These are phyloP conservation scores for Andrena bucephala DNA, from an alignment of 2,888 invertebrate species.

Conservation along the genomic window DNA sequence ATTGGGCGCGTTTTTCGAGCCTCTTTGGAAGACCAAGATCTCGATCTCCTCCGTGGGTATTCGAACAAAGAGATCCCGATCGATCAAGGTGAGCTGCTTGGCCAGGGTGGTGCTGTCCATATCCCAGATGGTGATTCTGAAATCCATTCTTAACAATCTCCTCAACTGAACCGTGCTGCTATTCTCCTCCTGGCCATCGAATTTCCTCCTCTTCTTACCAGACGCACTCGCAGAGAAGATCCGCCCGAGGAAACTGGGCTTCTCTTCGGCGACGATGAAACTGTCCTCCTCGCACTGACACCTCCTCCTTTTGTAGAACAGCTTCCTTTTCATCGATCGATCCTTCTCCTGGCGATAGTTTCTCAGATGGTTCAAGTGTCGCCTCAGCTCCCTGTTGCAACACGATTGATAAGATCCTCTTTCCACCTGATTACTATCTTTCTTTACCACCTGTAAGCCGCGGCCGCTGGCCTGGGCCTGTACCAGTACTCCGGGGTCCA, in stretches of 20 bases:
- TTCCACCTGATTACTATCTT: background rate
- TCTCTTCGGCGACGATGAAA: slow-evolving; percentile 54
- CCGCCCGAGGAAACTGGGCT: slow-evolving; percentile 69
- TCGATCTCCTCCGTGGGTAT: slow-evolving; percentile 85
- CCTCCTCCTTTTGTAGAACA: slow-evolving; percentile 67
- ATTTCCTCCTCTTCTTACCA: slow-evolving; percentile 50
- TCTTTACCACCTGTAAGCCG: slow-evolving; percentile 80
- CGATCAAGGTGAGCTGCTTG: slow-evolving; percentile 86
- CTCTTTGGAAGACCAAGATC: slow-evolving; percentile 84
- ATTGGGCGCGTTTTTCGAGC: slow-evolving; percentile 86
- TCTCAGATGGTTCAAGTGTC: slow-evolving; percentile 77
- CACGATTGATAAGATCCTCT: background rate
- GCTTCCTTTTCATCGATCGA: slow-evolving; percentile 53
- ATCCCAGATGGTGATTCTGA: slow-evolving; percentile 86
- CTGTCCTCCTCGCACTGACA: slow-evolving; percentile 40
- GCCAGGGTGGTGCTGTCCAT: slow-evolving; percentile 86
- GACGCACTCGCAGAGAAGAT: slow-evolving; percentile 71
- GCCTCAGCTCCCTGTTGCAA: slow-evolving; percentile 78
- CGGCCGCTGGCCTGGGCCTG: slow-evolving; percentile 85
- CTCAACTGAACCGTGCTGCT: slow-evolving; percentile 77
- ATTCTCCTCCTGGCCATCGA: slow-evolving; percentile 12
- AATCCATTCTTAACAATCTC: slow-evolving; percentile 83
- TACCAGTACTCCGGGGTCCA: slow-evolving; percentile 88
- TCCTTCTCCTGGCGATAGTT: slow-evolving; percentile 61
- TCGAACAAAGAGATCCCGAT: slow-evolving; percentile 86